Conservation (phyloP, 2,113 vertebrate species). For the Sciurus niger region DNA sequence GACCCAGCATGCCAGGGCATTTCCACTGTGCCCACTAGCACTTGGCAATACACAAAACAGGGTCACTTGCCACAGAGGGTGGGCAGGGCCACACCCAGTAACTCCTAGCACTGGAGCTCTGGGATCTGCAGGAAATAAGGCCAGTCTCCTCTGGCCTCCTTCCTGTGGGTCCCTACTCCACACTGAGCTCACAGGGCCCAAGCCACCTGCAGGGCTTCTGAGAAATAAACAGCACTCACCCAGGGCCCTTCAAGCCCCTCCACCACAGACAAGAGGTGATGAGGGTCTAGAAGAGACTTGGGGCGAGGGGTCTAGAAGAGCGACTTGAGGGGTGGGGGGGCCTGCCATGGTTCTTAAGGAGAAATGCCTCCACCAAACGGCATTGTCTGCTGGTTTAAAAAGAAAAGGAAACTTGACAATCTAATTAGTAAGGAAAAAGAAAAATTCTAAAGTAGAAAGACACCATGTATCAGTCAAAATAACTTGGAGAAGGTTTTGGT, state of each 20-base stretch:
- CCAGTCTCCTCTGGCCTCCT: background rate
- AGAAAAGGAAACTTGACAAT: background rate
- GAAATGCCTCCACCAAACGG: background rate
- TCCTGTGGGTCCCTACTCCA: background rate
- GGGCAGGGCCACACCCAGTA: accelerated
- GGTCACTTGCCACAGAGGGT: background rate
- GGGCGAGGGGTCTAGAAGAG: no score
- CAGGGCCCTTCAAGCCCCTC: background rate
- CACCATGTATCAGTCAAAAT: background rate
- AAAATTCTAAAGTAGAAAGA: accelerated
- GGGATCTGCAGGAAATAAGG: background rate
- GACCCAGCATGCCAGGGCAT: no score
- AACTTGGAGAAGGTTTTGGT: background rate
- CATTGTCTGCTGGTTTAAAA: background rate
- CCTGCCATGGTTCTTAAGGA: accelerated
- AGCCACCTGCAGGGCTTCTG: background rate
- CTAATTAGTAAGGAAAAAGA: background rate
- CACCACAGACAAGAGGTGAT: background rate
- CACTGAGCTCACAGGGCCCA: accelerated
- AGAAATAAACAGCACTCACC: background rate
- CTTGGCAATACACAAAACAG: accelerated
- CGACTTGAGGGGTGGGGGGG: no score
- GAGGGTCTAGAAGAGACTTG: no score
- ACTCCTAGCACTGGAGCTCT: background rate
- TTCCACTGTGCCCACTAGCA: no score